phyloP scores from a whole-genome alignment of 23 tunicate genomes.

The Aplidium turbinatum region DNA sequence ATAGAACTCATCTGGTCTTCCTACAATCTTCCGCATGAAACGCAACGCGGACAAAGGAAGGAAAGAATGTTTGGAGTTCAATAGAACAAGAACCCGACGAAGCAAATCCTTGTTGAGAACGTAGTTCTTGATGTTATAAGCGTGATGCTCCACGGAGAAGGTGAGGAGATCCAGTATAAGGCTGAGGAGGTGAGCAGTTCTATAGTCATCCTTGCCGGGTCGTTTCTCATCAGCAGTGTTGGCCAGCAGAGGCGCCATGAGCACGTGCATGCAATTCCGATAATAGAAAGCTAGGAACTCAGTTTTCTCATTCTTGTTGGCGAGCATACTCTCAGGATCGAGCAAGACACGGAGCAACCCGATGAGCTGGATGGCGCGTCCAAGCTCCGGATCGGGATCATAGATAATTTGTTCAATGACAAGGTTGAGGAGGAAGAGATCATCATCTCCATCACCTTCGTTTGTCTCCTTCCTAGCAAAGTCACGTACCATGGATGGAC shows the following conservation, averaged over 20 bases:
- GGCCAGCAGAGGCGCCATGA: slow-evolving; percentile 95
- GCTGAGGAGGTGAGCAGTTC: slow-evolving; percentile 81
- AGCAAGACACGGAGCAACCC: slow-evolving; percentile 67
- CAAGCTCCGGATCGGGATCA: slow-evolving; percentile 93
- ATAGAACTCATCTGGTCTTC: slow-evolving; percentile 83
- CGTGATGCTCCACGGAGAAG: slow-evolving; percentile 93
- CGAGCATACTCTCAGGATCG: slow-evolving; percentile 97
- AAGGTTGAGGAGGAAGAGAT: slow-evolving; percentile 63
- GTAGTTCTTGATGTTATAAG: slow-evolving; percentile 91
- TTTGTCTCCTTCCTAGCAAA: slow-evolving; percentile 74
- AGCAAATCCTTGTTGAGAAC: slow-evolving; percentile 82
- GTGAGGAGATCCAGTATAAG: slow-evolving; percentile 85
- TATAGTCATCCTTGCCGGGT: slow-evolving; percentile 88
- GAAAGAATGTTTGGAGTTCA: slow-evolving; percentile 76
- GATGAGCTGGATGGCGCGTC: slow-evolving; percentile 84
- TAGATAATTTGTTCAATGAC: slow-evolving; percentile 94
- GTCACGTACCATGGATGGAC: slow-evolving; percentile 95
- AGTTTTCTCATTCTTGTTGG: slow-evolving; percentile 88
- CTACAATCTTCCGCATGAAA: slow-evolving; percentile 75
- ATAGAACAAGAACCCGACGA: slow-evolving; percentile 74
- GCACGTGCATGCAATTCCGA: slow-evolving; percentile 91
- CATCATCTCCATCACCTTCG: slow-evolving; percentile 53
- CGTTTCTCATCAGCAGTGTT: slow-evolving; percentile 80
- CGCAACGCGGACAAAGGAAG: slow-evolving; percentile 83
- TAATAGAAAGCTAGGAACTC: slow-evolving; percentile 92